Conservation (phyloP, 2,888 invertebrate genomes). For the Spodoptera littoralis region DNA sequence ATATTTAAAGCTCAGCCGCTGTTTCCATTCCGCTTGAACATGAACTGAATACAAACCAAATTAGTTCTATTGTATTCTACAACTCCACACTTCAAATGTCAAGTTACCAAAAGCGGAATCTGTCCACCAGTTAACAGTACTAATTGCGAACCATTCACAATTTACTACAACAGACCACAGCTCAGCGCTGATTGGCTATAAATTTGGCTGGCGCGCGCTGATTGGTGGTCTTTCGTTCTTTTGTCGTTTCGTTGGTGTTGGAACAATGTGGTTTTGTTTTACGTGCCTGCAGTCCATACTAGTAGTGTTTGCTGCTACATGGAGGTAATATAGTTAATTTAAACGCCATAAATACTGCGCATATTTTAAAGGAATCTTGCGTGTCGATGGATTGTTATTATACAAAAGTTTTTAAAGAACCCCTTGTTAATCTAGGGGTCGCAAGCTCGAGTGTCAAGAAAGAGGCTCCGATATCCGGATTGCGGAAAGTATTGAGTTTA, state of each 20-base stretch:
- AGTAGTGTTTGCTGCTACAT: no score
- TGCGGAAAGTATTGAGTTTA: no score
- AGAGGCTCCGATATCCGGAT: no score
- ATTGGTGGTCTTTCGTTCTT: conserved; percentile 69
- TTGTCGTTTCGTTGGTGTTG: conserved; percentile 53
- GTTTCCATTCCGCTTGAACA: background rate
- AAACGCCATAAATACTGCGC: no score
- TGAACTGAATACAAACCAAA: conserved; percentile 21
- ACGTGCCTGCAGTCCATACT: background rate
- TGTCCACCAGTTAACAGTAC: conserved; percentile 55
- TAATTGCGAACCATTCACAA: conserved; percentile 74
- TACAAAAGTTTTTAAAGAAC: no score
- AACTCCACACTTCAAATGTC: conserved; percentile 18
- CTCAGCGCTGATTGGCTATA: conserved; percentile 76
- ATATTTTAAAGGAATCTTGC: no score
- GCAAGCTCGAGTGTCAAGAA: no score
- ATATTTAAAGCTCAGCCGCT: background rate
- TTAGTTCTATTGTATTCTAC: conserved; percentile 24
- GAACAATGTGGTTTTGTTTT: conserved; percentile 43
- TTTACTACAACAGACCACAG: conserved; percentile 65
- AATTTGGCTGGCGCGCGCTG: conserved; percentile 66
- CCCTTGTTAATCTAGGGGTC: no score
- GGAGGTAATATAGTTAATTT: no score
- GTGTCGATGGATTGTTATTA: no score
- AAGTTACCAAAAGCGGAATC: conserved; percentile 52